phyloP scores from a whole-genome alignment of 2,113 vertebrate species.

The Gasterosteus aculeatus region DNA sequence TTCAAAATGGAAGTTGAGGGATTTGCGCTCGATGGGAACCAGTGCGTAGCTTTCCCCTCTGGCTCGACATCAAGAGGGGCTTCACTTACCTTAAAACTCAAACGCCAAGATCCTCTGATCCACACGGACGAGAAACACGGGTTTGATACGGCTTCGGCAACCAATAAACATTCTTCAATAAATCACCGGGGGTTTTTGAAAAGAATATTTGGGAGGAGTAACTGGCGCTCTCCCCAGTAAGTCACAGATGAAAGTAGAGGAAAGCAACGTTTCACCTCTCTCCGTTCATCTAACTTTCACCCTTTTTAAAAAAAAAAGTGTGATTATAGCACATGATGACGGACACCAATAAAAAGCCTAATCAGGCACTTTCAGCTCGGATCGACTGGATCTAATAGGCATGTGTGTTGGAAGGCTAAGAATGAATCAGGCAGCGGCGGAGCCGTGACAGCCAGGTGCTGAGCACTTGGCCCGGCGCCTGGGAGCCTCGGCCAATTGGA shows the following conservation, averaged over 20 bases:
- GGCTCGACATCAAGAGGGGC: slow-evolving; percentile 42
- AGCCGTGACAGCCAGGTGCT: slow-evolving; percentile 75
- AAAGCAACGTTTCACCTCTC: slow-evolving; percentile 9
- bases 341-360: slow-evolving; percentile 58
- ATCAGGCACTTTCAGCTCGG: slow-evolving; percentile 56
- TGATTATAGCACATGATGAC: slow-evolving; percentile 49
- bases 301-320: slow-evolving; percentile 39
- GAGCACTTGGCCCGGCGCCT: slow-evolving; percentile 68
- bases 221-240: slow-evolving; percentile 43
- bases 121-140: slow-evolving; percentile 43
- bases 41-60: slow-evolving; percentile 29
- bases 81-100: slow-evolving; percentile 54
- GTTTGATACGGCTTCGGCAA: slow-evolving; percentile 53
- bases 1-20: slow-evolving; percentile 39
- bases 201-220: slow-evolving; percentile 61
- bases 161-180: slow-evolving; percentile 58
- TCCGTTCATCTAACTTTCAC: slow-evolving; percentile 58
- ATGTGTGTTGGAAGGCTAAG: slow-evolving; percentile 63
- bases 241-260: slow-evolving; percentile 26
- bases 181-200: slow-evolving; percentile 60
- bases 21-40: slow-evolving; percentile 45
- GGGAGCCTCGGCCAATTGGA: slow-evolving; percentile 74
- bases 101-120: slow-evolving; percentile 49
- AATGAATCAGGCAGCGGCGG: slow-evolving; percentile 64
- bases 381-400: slow-evolving; percentile 65